phyloP scores from a whole-genome alignment of 2,888 invertebrate species.

The Yponomeuta plumbellus region DNA sequence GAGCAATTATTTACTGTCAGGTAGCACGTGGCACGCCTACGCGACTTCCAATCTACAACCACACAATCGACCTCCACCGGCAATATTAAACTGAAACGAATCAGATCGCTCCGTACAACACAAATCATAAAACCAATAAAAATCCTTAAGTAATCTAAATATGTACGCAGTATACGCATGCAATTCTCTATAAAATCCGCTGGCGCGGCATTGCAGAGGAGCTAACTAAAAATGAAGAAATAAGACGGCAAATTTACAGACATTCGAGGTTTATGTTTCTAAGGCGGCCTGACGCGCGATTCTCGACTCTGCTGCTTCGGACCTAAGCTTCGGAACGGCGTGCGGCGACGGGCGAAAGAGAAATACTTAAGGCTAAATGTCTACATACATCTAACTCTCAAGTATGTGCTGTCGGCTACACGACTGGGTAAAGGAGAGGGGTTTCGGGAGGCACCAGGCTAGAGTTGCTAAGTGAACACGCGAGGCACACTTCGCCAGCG shows the following conservation, averaged over 20 bases:
- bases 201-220: conserved; percentile 64
- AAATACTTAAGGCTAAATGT: conserved; percentile 34
- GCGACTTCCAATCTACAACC: not conserved
- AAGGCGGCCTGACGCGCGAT: conserved; percentile 30
- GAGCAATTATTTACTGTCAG: conserved; percentile 70
- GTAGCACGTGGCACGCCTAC: conserved; percentile 52
- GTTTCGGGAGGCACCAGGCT: not conserved
- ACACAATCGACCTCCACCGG: not conserved
- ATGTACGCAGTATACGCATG: conserved; percentile 6
- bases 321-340: conserved; percentile 42
- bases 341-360: conserved; percentile 35
- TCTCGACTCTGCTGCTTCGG: conserved; percentile 39
- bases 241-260: conserved; percentile 70
- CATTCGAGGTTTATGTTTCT: conserved; percentile 63
- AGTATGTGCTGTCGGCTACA: conserved; percentile 7
- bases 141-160: conserved; percentile 17
- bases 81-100: not conserved
- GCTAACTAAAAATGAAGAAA: conserved; percentile 72
- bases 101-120: not conserved
- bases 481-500: not conserved
- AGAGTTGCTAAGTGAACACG: not conserved
- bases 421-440: not conserved
- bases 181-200: conserved; percentile 39
- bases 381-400: conserved; percentile 14
- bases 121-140: conserved; percentile 5